Percentiles rank a stretch among this genome's conserved stretches.
phyloP scores from a whole-genome alignment of 2,888 invertebrate genomes.

The Cephonodes hylas region DNA sequence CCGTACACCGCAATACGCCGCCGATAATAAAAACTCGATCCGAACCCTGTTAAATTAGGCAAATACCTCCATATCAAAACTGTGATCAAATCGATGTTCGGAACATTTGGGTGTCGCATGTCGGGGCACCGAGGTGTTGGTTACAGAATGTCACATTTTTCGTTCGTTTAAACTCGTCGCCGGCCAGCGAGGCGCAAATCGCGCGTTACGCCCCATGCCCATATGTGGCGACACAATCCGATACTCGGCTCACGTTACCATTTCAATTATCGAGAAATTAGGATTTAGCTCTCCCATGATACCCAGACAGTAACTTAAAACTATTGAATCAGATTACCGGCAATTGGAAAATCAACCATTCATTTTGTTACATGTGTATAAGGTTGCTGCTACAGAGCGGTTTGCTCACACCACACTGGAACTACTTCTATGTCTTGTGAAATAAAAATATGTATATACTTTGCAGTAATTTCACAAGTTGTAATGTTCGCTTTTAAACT shows the following conservation, averaged over 20 bases:
- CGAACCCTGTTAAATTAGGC: neutral
- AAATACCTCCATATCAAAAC: slow-evolving; percentile 7
- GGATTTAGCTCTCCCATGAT: slow-evolving; percentile 9
- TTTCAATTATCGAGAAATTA: slow-evolving; percentile 13
- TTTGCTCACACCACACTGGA: neutral
- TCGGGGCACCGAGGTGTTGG: slow-evolving; percentile 39
- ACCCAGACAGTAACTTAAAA: slow-evolving; percentile 1
- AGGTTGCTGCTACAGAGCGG: neutral
- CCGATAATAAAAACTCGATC: neutral
- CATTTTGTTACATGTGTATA: neutral
- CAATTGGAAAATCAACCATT: slow-evolving; percentile 7
- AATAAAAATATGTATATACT: too few species aligned
- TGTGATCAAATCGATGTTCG: slow-evolving; percentile 26
- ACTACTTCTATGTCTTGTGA: too few species aligned
- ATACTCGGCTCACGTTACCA: slow-evolving; percentile 10
- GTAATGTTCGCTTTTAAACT: too few species aligned
- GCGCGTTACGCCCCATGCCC: slow-evolving; percentile 51
- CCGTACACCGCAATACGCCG: neutral
- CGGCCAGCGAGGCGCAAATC: slow-evolving; percentile 52
- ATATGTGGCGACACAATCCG: slow-evolving; percentile 20
- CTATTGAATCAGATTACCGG: neutral
- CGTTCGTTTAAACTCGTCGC: slow-evolving; percentile 56
- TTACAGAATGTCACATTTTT: slow-evolving; percentile 61
- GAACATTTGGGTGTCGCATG: slow-evolving; percentile 28
- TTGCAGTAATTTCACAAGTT: too few species aligned